Evolutionary conservation across 2,113 vertebrate genomes (phyloP), one percentile per base, ranked within the genome.

Genomic region (Hyperopisus bebe): DNA sequence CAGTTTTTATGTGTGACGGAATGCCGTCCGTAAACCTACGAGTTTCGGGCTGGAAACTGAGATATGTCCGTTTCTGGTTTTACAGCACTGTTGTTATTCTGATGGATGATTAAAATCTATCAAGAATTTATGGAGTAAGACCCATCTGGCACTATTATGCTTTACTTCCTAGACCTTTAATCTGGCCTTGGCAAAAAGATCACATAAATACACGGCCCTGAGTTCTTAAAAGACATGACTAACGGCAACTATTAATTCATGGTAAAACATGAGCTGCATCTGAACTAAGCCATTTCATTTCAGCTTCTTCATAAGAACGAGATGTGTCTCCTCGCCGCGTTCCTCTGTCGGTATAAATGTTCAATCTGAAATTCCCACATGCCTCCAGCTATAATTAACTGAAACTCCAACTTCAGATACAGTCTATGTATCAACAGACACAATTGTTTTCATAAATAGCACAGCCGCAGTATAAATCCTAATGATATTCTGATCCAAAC

Each of bases 171-270:
- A 27, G 48, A 87, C 50, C 85, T 87, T 87, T 53, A 53, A 53
- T 53, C 85, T 53, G 48, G 27, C 50, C 50, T 53, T 51, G 85
- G 44, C 82, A 46, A 47, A 46, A 35, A n/a, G 13, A 39, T 35
- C 85, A 87, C 50, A 87, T 87, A 51, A 31, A 31, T 51, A 31
- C 44, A 86, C 5, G 13, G 47, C 85, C 47, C 47, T 19, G 48
- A 53, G 50, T 87, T 55, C 50, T 48, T 53, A 53, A 53, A 35
- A 87, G 24, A 44, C 44, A 84, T 84, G 50, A n/a, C 10, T 35
- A 53, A 87, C 48, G 9, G 84, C 47, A 47, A 35, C 11, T 86
- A 51, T 86, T 86, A 86, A 86, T 86, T 86, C n/a, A 35, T 86
- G 46, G n/a, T 35, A 9, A 15, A 53, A 53, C 31, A 87, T 55